Conservation (phyloP, 1,140 invertebrate species). For the Kradibia gibbosae region DNA sequence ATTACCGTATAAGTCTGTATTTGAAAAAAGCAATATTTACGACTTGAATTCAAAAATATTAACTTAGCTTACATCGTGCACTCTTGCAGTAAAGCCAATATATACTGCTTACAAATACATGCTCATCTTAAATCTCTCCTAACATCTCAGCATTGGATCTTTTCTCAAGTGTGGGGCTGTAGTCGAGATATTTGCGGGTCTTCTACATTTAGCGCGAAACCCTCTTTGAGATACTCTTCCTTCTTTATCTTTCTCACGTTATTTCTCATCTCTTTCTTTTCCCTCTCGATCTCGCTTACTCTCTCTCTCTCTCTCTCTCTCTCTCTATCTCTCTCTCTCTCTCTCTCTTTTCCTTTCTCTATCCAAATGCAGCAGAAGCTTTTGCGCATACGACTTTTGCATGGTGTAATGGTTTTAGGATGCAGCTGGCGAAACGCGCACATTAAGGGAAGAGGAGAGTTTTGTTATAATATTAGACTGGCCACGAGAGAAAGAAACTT, state of each 20-base stretch:
- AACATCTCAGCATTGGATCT: neutral
- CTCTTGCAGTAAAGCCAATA: neutral
- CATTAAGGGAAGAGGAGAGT: constrained; percentile 24
- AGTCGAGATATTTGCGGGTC: constrained; percentile 44
- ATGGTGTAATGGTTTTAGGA: constrained; percentile 40
- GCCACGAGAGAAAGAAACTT: neutral
- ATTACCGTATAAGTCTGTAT: no score
- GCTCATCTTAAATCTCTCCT: constrained; percentile 29
- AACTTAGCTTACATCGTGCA: neutral
- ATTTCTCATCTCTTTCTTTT: neutral
- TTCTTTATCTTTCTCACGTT: neutral
- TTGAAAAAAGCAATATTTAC: neutral
- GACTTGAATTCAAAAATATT: neutral
- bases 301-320: neutral
- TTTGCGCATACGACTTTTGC: neutral
- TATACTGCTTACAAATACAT: constrained; percentile 13
- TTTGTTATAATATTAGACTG: constrained; percentile 42
- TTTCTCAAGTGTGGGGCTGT: neutral
- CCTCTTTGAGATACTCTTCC: constrained; percentile 19
- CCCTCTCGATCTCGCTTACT: neutral
- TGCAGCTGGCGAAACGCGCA: constrained; percentile 43
- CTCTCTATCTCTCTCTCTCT: neutral
- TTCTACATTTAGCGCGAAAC: constrained; percentile 46
- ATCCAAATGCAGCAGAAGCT: constrained; percentile 15
- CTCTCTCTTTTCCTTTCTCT: neutral